Base-by-base conservation (phyloP, 2,113 vertebrate species). In the Meles meles region DNA sequence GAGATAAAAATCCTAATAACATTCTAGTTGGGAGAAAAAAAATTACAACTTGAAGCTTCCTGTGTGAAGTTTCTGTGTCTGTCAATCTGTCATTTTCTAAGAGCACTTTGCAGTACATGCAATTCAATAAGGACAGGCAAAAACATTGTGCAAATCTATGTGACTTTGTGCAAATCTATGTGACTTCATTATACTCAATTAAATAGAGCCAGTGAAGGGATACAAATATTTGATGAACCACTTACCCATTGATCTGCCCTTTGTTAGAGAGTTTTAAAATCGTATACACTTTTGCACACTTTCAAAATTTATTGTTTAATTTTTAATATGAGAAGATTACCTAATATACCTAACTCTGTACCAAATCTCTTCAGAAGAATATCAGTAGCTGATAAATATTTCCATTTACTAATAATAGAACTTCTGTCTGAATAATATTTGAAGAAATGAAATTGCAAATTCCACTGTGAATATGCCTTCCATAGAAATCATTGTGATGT, bases 1-100 rank as follows among this genome's bases (percentile, higher is more conserved):
- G 61, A 83, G 76, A 88, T 90, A 80, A 97, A 96, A 88, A 94
- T 87, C 31, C 29, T 93, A 84, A 72, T 83, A 94, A 63, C 11
- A 42, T 90, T 65, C 52, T 67, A 18, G 23, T 93, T 83, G 81
- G 37, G 39, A n/a, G 63, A 61, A 59, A 71, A 88, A 87, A 90
- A 29, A 37, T 80, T 74, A 52, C 1, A 89, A 4, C 20, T 63
- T 67, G 39, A 91, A 93, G 15, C 23, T 91, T 90, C 39, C 42
- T 89, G 14, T 97, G 42, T 89, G 23, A 92, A 80, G n/a, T 88
- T 90, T 84, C 6, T 31, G 34, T 80, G 8, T 81, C 29, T 93
- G 21, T 91, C 52, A 93, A 23, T 55, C 69, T 92, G 31, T 87
- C 55, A 49, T 88, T 95, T 95, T 86, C 44, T 84, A n/a, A 84